Evolutionary conservation across 2,113 vertebrate genomes (phyloP).

Genomic region (Delphinus delphis): DNA sequence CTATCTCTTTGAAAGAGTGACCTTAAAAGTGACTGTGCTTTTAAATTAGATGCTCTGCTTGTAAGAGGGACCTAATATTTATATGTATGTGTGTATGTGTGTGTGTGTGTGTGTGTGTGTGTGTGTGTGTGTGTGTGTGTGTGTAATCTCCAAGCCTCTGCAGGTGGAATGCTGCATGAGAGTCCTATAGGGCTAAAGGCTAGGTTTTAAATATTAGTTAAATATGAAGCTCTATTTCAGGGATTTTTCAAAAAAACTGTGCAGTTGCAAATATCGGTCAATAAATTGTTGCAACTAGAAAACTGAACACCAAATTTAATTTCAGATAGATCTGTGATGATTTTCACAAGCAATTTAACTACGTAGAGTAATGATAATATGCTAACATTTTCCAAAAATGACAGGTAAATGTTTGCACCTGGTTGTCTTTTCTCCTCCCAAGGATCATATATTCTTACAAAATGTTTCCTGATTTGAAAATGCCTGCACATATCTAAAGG

Average conservation of each 20-base stretch:
- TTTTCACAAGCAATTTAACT: background rate
- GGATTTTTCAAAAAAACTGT: conserved; percentile 63
- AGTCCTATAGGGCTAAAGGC: conserved; percentile 35
- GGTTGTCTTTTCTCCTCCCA: background rate
- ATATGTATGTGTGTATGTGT: background rate
- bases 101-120: background rate
- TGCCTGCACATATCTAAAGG: background rate
- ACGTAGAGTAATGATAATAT: background rate
- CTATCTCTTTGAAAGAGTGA: conserved; percentile 23
- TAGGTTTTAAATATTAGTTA: conserved; percentile 70
- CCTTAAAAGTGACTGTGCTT: conserved; percentile 57
- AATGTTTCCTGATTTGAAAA: background rate
- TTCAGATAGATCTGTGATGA: background rate
- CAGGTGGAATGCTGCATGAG: conserved; percentile 60
- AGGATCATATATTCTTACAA: background rate
- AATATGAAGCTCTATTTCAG: conserved; percentile 65
- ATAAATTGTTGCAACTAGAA: conserved; percentile 71
- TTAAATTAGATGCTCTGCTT: conserved; percentile 69
- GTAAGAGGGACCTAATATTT: conserved; percentile 49
- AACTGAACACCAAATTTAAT: conserved; percentile 48
- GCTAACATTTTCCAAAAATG: background rate
- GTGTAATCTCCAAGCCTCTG: conserved; percentile 37
- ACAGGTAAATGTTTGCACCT: background rate
- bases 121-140: background rate
- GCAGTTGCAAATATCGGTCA: background rate